Percentiles rank a stretch among this genome's conserved stretches.
phyloP scores from a whole-genome alignment of 2,113 vertebrate genomes.

The Micromys minutus region DNA sequence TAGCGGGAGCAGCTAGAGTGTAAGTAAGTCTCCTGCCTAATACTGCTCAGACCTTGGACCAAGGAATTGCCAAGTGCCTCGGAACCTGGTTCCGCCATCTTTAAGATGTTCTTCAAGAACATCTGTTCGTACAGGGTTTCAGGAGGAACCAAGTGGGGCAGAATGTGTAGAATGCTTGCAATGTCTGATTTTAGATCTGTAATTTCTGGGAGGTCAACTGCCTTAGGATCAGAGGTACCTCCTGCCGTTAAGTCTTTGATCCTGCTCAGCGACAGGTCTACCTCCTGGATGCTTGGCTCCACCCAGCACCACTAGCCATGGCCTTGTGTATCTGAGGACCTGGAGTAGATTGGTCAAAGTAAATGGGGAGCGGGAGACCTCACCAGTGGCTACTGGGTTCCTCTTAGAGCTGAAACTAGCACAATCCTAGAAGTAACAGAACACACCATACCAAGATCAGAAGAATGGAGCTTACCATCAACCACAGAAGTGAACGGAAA shows the following conservation, averaged over 20 bases:
- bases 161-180: neutral
- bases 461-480: neutral
- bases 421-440: neutral
- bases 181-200: no score
- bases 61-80: conserved; percentile 11
- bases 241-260: neutral
- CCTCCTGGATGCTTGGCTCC: neutral
- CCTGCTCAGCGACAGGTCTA: neutral
- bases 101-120: conserved; percentile 16
- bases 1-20: neutral
- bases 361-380: neutral
- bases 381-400: neutral
- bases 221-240: neutral
- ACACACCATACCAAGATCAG: neutral
- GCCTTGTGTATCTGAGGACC: neutral
- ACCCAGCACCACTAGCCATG: neutral
- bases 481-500: neutral
- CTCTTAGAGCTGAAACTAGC: neutral
- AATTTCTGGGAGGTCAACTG: neutral
- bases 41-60: neutral
- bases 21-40: conserved; percentile 3
- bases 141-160: neutral
- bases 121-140: conserved; percentile 1
- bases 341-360: neutral
- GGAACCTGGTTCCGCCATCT: neutral